phyloP scores from a whole-genome alignment of 2,113 vertebrate species.

The Lycocorax pyrrhopterus region DNA sequence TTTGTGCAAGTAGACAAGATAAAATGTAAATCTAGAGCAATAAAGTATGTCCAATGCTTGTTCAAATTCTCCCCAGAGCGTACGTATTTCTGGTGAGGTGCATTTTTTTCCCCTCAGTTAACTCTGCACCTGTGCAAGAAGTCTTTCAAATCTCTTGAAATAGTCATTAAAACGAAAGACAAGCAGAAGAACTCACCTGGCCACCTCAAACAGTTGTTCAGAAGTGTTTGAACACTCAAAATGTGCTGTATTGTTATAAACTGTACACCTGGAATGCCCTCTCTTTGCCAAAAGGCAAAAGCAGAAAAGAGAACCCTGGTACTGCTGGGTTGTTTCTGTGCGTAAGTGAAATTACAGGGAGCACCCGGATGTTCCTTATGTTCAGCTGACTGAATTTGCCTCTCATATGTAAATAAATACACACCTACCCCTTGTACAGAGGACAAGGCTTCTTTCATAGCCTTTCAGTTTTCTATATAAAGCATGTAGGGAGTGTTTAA shows the following conservation, averaged over 20 bases:
- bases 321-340: neutral
- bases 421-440: neutral
- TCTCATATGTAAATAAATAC: slow-evolving; percentile 1
- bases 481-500: neutral
- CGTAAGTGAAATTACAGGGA: neutral
- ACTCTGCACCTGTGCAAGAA: neutral
- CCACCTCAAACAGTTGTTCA: neutral
- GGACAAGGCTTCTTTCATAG: neutral
- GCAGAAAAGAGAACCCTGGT: neutral
- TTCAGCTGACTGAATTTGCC: neutral
- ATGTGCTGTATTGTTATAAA: neutral
- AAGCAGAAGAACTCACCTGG: neutral
- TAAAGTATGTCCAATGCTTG: neutral
- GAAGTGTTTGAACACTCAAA: neutral
- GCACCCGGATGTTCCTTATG: neutral
- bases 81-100: neutral
- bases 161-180: neutral
- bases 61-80: neutral
- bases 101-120: neutral
- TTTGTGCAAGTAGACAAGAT: neutral
- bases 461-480: neutral
- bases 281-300: neutral
- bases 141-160: neutral
- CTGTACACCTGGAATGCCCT: neutral
- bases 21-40: neutral